phyloP scores from a whole-genome alignment of 2,888 invertebrate genomes.

The Spodoptera exigua region DNA sequence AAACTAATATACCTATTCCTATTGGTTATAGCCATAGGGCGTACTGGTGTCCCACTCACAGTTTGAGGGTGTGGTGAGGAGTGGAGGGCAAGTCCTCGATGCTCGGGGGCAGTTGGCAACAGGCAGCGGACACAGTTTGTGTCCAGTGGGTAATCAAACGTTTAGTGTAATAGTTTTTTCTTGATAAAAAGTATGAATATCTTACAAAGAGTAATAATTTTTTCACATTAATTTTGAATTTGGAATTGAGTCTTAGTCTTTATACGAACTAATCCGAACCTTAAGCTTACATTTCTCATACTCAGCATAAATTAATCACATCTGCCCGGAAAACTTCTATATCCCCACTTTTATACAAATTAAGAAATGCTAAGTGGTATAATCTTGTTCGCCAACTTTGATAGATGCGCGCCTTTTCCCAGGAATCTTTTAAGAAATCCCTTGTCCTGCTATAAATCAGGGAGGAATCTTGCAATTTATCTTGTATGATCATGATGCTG shows the following conservation, averaged over 20 bases:
- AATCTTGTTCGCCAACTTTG: conserved; percentile 69
- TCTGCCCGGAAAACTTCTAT: conserved; percentile 46
- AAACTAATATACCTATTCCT: conserved; percentile 48
- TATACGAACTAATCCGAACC: not conserved
- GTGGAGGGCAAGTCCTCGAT: conserved; percentile 40
- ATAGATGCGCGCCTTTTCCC: conserved; percentile 63
- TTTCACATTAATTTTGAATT: not conserved
- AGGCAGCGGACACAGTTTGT: conserved; percentile 32
- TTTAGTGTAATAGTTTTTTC: too few species aligned
- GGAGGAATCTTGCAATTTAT: conserved; percentile 70
- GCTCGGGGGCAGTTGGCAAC: conserved; percentile 34
- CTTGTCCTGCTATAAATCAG: conserved; percentile 73
- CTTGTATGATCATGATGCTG: conserved; percentile 63
- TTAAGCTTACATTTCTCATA: conserved; percentile 1
- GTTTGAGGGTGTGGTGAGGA: conserved; percentile 50
- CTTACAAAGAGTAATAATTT: not conserved
- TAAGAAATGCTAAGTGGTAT: conserved; percentile 51
- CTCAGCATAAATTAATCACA: conserved; percentile 40
- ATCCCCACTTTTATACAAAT: conserved; percentile 43
- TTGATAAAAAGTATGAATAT: not conserved
- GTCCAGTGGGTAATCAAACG: conserved; percentile 38
- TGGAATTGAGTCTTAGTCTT: not conserved
- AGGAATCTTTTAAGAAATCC: conserved; percentile 60
- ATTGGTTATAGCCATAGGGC: conserved; percentile 42
- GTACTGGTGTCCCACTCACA: conserved; percentile 43